Evolutionary conservation across 2,888 invertebrate genomes (phyloP).

Genomic region (Drosophila atripex): DNA sequence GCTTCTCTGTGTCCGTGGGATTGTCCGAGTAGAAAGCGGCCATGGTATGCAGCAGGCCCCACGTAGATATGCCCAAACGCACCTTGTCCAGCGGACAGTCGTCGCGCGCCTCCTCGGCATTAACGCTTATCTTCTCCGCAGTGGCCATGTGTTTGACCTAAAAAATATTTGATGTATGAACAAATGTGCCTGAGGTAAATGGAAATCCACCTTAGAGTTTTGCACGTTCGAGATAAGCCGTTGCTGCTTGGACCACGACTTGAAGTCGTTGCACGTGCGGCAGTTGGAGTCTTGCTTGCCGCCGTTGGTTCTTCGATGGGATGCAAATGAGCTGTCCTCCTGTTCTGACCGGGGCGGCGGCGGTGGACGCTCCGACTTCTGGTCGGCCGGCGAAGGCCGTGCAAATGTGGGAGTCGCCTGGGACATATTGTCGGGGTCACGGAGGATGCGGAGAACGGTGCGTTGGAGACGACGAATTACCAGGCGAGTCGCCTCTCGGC

Average conservation of each 20-base stretch:
- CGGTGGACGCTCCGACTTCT: conserved; percentile 18
- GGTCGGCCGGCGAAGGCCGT: conserved; percentile 30
- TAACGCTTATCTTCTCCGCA: conserved; percentile 51
- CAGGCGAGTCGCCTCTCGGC: conserved; percentile 49
- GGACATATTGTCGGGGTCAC: conserved; percentile 62
- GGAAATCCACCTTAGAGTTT: conserved; percentile 51
- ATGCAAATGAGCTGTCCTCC: conserved; percentile 19
- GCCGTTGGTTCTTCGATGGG: conserved; percentile 28
- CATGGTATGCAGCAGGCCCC: conserved; percentile 98
- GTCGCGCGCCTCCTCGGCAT: conserved; percentile 62
- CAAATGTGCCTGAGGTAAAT: background rate
- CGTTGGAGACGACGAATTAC: conserved; percentile 61
- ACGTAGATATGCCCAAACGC: conserved; percentile 91
- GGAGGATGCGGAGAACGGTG: conserved; percentile 52
- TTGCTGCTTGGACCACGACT: conserved; percentile 89
- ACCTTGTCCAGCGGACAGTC: conserved; percentile 92
- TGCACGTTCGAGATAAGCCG: conserved; percentile 82
- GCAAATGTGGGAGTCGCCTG: conserved; percentile 42
- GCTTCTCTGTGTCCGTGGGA: conserved; percentile 89
- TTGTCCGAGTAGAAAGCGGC: conserved; percentile 96
- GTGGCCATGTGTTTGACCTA: conserved; percentile 62
- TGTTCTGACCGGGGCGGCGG: background rate
- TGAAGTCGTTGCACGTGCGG: conserved; percentile 89
- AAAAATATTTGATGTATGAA: background rate
- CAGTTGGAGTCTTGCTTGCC: conserved; percentile 85